A percentile compares a stretch with the other conserved stretches of the same genome.
phyloP scores from a whole-genome alignment of 1,140 invertebrate genomes.

The Dinoponera quadriceps region DNA sequence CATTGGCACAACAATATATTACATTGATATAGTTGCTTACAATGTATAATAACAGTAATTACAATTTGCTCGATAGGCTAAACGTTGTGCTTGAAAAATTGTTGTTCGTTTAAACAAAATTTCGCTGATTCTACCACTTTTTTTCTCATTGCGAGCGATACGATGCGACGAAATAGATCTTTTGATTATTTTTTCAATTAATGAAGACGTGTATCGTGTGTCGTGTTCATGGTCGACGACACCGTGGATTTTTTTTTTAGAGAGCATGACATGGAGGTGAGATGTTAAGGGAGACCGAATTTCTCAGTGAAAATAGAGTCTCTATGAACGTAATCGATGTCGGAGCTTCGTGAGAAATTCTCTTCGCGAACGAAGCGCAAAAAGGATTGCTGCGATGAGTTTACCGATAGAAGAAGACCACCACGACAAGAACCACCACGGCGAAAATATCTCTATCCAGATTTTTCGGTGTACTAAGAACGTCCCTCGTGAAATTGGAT shows the following conservation, averaged over 20 bases:
- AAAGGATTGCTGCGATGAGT: neutral
- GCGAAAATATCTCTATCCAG: neutral
- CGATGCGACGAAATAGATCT: neutral
- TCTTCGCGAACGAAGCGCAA: neutral
- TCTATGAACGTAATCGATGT: neutral
- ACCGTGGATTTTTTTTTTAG: neutral
- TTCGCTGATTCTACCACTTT: too few relatives aligned
- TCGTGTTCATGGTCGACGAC: neutral
- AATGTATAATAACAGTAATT: too few relatives aligned
- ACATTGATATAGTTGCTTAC: too few relatives aligned
- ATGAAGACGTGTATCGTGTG: neutral
- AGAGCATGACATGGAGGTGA: neutral
- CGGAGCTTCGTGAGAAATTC: slow-evolving; percentile 1
- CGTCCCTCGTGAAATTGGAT: neutral
- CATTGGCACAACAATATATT: too few relatives aligned
- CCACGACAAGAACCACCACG: neutral
- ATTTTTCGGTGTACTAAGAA: neutral
- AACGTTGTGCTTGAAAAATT: too few relatives aligned
- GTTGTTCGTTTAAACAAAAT: too few relatives aligned
- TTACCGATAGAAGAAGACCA: neutral
- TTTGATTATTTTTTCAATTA: slow-evolving; percentile 5
- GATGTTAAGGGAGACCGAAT: neutral
- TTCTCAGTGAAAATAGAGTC: neutral
- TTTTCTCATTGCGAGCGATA: neutral
- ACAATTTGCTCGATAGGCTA: too few relatives aligned